A percentile compares a stretch with the other conserved stretches of the same genome.
Conservation (phyloP, 1,140 invertebrate genomes). For the Drosophila leontia region DNA sequence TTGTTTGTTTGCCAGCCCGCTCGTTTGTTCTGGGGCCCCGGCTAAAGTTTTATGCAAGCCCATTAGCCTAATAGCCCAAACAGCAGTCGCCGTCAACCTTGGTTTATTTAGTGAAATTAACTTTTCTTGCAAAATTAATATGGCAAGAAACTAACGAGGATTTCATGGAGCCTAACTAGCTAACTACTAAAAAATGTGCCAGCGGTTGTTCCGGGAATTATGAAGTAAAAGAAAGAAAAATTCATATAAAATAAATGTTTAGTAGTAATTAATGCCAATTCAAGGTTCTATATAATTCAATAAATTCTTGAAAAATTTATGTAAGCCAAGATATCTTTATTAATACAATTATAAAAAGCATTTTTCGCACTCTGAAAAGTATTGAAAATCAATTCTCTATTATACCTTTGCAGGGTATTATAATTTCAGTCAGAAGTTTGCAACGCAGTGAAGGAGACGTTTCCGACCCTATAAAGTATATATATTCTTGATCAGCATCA, state of each 20-base stretch:
- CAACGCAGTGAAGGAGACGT: no score
- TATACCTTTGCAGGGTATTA: no score
- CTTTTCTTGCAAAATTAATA: conserved; percentile 56
- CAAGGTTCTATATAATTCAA: neutral
- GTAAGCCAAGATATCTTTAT: neutral
- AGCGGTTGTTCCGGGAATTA: neutral
- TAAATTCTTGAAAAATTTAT: neutral
- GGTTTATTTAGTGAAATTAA: conserved; percentile 64
- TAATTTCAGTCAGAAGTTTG: no score
- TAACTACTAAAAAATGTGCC: neutral
- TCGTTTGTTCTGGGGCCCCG: conserved; percentile 25
- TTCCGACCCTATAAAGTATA: no score
- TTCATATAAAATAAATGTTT: no score
- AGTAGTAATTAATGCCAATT: neutral
- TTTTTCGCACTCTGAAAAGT: no score
- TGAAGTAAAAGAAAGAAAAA: neutral
- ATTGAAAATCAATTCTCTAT: no score
- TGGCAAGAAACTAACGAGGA: conserved; percentile 26
- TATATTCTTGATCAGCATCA: no score
- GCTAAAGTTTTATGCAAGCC: conserved; percentile 67
- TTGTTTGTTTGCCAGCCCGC: conserved; percentile 42
- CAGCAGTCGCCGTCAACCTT: conserved; percentile 42
- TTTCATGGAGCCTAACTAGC: conserved; percentile 5
- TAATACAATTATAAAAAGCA: no score
- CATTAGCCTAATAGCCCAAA: conserved; percentile 68